A percentile compares a stretch with the other conserved stretches of the same genome.
Conservation (phyloP, 2,797 vertebrate species). For the Sphenopsis melanotis region DNA sequence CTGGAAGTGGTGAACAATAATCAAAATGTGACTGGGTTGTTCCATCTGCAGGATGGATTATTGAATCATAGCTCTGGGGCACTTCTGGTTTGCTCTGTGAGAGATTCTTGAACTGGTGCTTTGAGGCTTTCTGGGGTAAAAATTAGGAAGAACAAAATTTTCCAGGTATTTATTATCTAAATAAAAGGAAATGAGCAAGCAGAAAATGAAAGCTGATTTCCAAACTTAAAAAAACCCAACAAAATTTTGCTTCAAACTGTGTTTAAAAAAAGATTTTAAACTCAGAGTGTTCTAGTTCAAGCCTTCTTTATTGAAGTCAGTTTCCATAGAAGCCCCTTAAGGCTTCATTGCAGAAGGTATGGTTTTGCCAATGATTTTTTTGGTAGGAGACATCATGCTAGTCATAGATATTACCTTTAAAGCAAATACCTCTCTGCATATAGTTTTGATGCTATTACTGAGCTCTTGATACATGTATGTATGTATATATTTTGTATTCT, state of each 20-base stretch:
- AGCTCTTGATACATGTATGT: neutral
- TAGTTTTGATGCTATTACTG: neutral
- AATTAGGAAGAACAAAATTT: neutral
- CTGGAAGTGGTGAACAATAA: neutral
- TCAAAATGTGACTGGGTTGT: neutral
- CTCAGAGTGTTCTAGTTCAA: neutral
- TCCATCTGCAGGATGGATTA: neutral
- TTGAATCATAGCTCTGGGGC: neutral
- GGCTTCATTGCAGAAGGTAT: neutral
- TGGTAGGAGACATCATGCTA: neutral
- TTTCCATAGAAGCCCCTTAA: neutral
- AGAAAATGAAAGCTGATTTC: neutral
- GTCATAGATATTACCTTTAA: neutral
- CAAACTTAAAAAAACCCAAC: neutral
- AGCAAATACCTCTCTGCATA: neutral
- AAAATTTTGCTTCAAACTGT: neutral
- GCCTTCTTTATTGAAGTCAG: neutral
- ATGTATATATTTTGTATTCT: neutral
- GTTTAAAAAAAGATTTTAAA: neutral
- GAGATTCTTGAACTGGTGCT: neutral
- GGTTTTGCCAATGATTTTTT: neutral
- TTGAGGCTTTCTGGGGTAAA: neutral
- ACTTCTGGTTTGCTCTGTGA: neutral
- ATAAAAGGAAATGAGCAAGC: neutral
- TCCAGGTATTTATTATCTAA: neutral